A percentile compares a stretch with the other conserved stretches of the same genome.
phyloP scores from a whole-genome alignment of 1,140 invertebrate genomes.

The Oedothorax gibbosus region DNA sequence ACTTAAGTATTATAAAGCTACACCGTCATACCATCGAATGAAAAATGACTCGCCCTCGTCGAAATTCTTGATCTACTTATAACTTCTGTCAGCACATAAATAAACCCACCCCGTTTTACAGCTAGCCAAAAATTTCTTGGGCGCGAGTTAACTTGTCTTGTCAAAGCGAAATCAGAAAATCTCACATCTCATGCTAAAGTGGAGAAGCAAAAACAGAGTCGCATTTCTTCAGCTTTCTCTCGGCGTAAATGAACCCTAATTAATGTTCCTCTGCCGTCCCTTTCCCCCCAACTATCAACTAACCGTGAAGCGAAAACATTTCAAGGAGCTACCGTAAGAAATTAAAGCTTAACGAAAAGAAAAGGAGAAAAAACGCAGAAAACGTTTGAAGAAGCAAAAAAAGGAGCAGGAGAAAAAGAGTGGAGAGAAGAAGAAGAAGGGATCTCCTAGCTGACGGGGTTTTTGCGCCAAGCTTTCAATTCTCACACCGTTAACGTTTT shows the following conservation, averaged over 20 bases:
- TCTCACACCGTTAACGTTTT: too few species aligned
- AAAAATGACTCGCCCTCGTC: too few species aligned
- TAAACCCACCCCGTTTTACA: conserved; percentile 17
- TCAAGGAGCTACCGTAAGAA: conserved; percentile 52
- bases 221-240: conserved; percentile 31
- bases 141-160: conserved; percentile 17
- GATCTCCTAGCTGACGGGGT: not conserved
- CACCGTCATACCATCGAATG: too few species aligned
- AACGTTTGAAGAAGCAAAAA: conserved; percentile 17
- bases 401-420: not conserved
- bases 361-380: conserved; percentile 15
- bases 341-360: conserved; percentile 32
- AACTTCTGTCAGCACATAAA: conserved; percentile 22
- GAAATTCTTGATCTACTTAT: conserved; percentile 32
- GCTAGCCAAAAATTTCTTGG: conserved; percentile 19
- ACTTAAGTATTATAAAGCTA: too few species aligned
- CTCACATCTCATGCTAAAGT: not conserved
- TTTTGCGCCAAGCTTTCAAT: too few species aligned
- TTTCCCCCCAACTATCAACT: conserved; percentile 15
- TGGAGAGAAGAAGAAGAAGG: not conserved
- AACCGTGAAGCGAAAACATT: conserved; percentile 56
- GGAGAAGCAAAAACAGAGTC: conserved; percentile 35
- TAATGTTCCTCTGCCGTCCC: conserved; percentile 22
- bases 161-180: conserved; percentile 17
- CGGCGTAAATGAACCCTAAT: conserved; percentile 52